Conservation (phyloP, 2,797 vertebrate genomes). For the Myripristis jacobus region DNA sequence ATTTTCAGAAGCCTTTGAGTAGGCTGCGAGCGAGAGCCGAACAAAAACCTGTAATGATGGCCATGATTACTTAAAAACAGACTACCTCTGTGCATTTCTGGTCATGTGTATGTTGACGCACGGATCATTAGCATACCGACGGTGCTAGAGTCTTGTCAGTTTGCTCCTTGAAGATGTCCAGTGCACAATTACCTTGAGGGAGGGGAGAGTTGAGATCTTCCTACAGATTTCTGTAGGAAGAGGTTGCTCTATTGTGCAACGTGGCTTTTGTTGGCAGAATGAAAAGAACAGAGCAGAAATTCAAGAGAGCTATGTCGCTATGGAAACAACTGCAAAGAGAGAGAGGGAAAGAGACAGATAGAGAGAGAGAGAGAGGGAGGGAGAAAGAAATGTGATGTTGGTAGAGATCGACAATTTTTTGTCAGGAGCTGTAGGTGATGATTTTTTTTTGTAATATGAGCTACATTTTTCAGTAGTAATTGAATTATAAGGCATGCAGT, state of each 20-base stretch:
- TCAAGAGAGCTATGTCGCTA: conserved; percentile 84
- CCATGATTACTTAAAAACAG: conserved; percentile 11
- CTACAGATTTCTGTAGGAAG: conserved; percentile 79
- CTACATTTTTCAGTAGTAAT: conserved; percentile 23
- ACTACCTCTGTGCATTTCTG: conserved; percentile 40
- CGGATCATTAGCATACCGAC: conserved; percentile 25
- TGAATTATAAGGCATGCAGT: no score
- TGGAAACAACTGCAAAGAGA: conserved; percentile 85
- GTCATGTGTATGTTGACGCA: conserved; percentile 21
- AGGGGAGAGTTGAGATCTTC: conserved; percentile 36
- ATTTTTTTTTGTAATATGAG: conserved; percentile 30
- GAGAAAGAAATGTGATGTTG: conserved; percentile 60
- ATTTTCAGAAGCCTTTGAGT: conserved; percentile 63
- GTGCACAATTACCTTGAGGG: conserved; percentile 55
- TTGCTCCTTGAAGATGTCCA: conserved; percentile 39
- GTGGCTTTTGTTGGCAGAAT: conserved; percentile 83
- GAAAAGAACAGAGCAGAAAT: conserved; percentile 82
- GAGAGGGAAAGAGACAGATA: conserved; percentile 46
- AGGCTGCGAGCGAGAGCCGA: conserved; percentile 49
- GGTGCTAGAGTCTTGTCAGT: conserved; percentile 28
- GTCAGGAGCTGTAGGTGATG: conserved; percentile 38
- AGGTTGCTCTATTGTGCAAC: conserved; percentile 82
- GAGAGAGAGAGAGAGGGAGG: conserved; percentile 8
- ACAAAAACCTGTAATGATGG: conserved; percentile 49
- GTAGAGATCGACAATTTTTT: conserved; percentile 76